phyloP scores from a whole-genome alignment of 2,888 invertebrate genomes.

The Eupithecia abbreviata region DNA sequence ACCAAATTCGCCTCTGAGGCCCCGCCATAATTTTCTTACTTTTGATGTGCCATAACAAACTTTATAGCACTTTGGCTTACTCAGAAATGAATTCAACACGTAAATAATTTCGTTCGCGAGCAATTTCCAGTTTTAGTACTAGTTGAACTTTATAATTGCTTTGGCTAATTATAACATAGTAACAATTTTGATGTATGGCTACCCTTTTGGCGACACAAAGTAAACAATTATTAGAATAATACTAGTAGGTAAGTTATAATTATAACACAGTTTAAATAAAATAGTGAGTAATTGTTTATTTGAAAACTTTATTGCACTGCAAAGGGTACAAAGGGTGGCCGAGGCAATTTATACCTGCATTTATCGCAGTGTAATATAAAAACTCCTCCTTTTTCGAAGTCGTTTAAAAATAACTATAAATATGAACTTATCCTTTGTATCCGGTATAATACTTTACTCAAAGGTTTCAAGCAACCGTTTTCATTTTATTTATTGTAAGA shows the following conservation, averaged over 20 bases:
- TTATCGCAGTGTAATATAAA: too few relatives aligned
- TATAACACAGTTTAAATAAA: too few relatives aligned
- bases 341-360: too few relatives aligned
- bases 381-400: too few relatives aligned
- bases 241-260: too few relatives aligned
- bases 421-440: not conserved
- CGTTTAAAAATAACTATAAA: not conserved
- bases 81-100: constrained; percentile 46
- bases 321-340: too few relatives aligned
- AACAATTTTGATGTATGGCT: not conserved
- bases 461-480: constrained; percentile 15
- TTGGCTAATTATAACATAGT: constrained; percentile 4
- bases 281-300: too few relatives aligned
- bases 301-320: too few relatives aligned
- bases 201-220: not conserved
- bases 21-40: constrained; percentile 50
- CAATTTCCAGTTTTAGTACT: constrained; percentile 4
- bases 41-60: constrained; percentile 50
- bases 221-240: not conserved
- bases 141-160: not conserved
- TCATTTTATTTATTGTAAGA: constrained; percentile 12
- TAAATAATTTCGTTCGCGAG: constrained; percentile 31
- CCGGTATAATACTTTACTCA: constrained; percentile 8
- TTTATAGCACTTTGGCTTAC: constrained; percentile 46
- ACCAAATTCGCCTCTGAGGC: constrained; percentile 24